Evolutionary conservation across 2,113 vertebrate species (phyloP).

Genomic region (Aramus guarauna): DNA sequence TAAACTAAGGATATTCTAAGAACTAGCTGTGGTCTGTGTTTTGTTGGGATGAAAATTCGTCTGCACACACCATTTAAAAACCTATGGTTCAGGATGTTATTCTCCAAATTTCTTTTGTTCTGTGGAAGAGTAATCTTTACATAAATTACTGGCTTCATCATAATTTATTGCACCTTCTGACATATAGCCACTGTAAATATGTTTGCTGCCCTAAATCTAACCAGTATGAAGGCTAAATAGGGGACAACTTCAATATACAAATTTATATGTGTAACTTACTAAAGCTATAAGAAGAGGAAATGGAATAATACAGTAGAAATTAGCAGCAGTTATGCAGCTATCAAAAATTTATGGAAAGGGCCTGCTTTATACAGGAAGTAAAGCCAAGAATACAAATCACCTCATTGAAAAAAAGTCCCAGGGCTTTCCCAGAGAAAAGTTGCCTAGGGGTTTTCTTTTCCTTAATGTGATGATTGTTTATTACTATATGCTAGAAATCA

Average conservation of each 20-base stretch:
- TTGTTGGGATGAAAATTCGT: neutral
- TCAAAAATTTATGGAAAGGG: neutral
- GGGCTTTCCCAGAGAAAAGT: neutral
- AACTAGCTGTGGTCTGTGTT: neutral
- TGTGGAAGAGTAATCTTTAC: neutral
- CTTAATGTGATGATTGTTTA: neutral
- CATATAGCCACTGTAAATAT: neutral
- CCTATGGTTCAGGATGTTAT: neutral
- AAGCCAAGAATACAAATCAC: neutral
- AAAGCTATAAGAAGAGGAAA: neutral
- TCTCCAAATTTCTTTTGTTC: neutral
- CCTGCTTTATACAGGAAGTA: neutral
- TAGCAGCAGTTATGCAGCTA: neutral
- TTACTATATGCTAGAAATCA: neutral
- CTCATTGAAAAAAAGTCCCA: neutral
- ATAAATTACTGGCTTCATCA: neutral
- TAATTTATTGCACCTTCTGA: neutral
- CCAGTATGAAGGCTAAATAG: neutral
- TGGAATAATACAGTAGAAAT: neutral
- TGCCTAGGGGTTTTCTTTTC: neutral
- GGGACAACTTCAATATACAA: neutral
- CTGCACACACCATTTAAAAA: neutral
- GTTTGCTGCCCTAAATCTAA: neutral
- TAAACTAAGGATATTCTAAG: neutral
- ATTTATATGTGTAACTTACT: neutral